phyloP scores from a whole-genome alignment of 2,888 invertebrate genomes.

The Netelia inedita region DNA sequence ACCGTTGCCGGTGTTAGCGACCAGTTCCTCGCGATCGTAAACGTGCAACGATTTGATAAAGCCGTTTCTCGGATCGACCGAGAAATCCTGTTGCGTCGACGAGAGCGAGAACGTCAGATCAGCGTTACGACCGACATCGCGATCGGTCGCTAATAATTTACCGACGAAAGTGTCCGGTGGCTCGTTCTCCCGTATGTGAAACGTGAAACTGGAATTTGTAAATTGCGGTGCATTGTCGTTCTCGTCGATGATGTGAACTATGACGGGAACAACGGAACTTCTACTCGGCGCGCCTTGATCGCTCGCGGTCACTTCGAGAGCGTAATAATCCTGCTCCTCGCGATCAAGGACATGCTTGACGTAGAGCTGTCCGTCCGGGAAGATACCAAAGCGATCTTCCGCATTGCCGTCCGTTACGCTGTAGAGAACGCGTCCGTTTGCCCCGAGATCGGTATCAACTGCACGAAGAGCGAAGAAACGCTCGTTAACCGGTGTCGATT shows the following conservation, averaged over 20 bases:
- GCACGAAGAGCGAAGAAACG: slow-evolving; percentile 96
- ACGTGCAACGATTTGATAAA: slow-evolving; percentile 94
- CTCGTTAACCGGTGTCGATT: slow-evolving; percentile 96
- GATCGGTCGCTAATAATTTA: slow-evolving; percentile 95
- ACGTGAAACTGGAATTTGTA: slow-evolving; percentile 95
- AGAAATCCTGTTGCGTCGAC: slow-evolving; percentile 92
- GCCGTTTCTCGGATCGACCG: slow-evolving; percentile 95
- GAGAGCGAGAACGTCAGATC: slow-evolving; percentile 93
- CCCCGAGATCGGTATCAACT: slow-evolving; percentile 94
- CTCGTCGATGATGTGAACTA: slow-evolving; percentile 97
- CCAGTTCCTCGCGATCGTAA: slow-evolving; percentile 95
- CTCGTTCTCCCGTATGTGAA: slow-evolving; percentile 95
- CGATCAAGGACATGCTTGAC: slow-evolving; percentile 94
- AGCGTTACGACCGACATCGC: slow-evolving; percentile 96
- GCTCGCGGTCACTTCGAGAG: slow-evolving; percentile 92
- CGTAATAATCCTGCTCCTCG: slow-evolving; percentile 96
- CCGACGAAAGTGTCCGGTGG: slow-evolving; percentile 96
- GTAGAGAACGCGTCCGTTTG: slow-evolving; percentile 93
- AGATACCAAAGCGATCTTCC: slow-evolving; percentile 95
- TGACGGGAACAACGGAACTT: slow-evolving; percentile 95
- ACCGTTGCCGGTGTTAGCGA: slow-evolving; percentile 91
- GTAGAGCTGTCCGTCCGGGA: slow-evolving; percentile 97
- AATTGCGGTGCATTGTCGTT: slow-evolving; percentile 98
- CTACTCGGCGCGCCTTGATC: slow-evolving; percentile 93
- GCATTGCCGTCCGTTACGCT: slow-evolving; percentile 94